Percentiles rank a stretch among this genome's conserved stretches.
Evolutionary conservation across 2,797 vertebrate genomes (phyloP).

Genomic region (Tiaroga cobitis): DNA sequence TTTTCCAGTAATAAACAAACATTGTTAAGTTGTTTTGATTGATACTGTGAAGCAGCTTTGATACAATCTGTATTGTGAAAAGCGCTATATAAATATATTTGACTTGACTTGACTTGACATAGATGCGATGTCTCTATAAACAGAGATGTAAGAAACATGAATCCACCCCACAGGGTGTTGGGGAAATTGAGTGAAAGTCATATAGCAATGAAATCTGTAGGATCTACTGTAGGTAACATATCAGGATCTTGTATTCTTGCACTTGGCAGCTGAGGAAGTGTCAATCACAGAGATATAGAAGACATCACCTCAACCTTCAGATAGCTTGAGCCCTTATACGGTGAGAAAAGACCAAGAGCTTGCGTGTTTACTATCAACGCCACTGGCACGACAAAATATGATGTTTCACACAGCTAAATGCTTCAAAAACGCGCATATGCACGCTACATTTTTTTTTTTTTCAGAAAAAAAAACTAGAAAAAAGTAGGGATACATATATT

Average conservation of each 20-base stretch:
- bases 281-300: conserved; percentile 13
- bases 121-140: neutral
- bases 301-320: neutral
- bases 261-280: conserved; percentile 43
- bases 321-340: conserved; percentile 26
- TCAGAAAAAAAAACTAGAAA: neutral
- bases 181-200: neutral
- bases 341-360: neutral
- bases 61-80: no score
- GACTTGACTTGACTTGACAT: no score
- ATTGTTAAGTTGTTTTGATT: no score
- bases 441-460: conserved; percentile 51
- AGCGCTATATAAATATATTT: no score
- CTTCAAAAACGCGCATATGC: conserved; percentile 58
- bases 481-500: conserved; percentile 17
- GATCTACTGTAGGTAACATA: neutral
- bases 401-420: conserved; percentile 30
- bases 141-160: neutral
- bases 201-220: neutral
- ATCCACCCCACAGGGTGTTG: neutral
- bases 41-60: no score
- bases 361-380: conserved; percentile 13
- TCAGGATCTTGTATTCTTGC: conserved; percentile 9
- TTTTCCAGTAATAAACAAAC: no score
- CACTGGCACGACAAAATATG: conserved; percentile 35